phyloP scores from a whole-genome alignment of 1,140 invertebrate genomes.

The Drosophila grimshawi region DNA sequence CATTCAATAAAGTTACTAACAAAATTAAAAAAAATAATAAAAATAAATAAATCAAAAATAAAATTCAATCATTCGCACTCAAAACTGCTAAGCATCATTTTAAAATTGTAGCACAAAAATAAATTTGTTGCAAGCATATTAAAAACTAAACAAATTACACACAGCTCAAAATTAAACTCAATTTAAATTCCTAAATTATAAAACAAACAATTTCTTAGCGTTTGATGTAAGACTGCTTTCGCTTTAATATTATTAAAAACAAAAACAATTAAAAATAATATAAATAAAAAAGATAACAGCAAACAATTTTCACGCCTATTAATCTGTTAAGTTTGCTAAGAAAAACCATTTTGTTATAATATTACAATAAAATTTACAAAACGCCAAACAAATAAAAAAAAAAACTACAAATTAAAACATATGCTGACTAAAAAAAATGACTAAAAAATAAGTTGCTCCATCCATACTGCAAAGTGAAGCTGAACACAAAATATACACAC shows the following conservation, averaged over 20 bases:
- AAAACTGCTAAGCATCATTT: too few species aligned
- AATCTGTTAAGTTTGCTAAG: constrained; percentile 27
- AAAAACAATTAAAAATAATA: constrained; percentile 12
- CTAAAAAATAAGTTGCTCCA: constrained; percentile 53
- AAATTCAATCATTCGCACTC: too few species aligned
- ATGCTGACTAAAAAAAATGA: background rate
- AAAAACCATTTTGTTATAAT: constrained; percentile 71
- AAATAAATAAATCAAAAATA: too few species aligned
- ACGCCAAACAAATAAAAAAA: constrained; percentile 20
- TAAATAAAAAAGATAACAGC: constrained; percentile 7
- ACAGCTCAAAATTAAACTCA: constrained; percentile 4
- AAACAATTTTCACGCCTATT: constrained; percentile 4
- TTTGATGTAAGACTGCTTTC: constrained; percentile 50
- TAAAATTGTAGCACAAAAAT: too few species aligned
- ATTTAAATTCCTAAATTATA: constrained; percentile 22
- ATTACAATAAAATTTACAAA: constrained; percentile 11
- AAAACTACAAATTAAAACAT: constrained; percentile 21
- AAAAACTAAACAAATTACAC: background rate
- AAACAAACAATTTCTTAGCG: constrained; percentile 25
- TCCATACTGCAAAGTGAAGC: constrained; percentile 57
- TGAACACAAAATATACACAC: constrained; percentile 23
- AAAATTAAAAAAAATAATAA: constrained; percentile 3
- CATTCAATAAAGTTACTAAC: constrained; percentile 2
- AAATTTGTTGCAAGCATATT: too few species aligned
- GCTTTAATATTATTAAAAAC: constrained; percentile 44